Evolutionary conservation across 2,888 invertebrate genomes (phyloP).

Genomic region (Leptothorax acervorum): DNA sequence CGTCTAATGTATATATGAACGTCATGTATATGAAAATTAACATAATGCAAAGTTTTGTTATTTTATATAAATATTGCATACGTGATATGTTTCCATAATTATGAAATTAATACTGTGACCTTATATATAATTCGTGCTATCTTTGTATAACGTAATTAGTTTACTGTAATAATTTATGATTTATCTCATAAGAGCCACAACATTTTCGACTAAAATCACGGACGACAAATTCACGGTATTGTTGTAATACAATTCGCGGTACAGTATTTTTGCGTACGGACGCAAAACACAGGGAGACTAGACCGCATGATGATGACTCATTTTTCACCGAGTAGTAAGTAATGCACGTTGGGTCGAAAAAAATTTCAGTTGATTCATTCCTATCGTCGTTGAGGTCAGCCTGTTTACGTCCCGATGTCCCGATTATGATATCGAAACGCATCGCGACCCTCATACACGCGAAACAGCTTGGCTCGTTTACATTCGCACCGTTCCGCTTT

Average conservation of each 20-base stretch:
- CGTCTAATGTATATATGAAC: background rate
- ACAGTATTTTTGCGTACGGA: background rate
- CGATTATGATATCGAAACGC: slow-evolving; percentile 41
- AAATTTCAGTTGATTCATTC: slow-evolving; percentile 63
- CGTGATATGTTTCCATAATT: background rate
- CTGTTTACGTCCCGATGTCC: slow-evolving; percentile 30
- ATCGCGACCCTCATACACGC: slow-evolving; percentile 11
- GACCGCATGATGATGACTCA: slow-evolving; percentile 61
- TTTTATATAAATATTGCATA: background rate
- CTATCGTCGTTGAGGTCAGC: slow-evolving; percentile 22
- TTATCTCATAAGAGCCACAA: background rate
- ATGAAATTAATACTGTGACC: background rate
- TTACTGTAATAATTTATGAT: background rate
- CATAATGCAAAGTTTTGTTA: background rate
- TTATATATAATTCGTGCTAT: background rate
- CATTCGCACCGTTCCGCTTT: background rate
- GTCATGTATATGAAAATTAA: background rate
- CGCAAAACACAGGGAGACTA: background rate
- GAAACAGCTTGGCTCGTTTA: background rate
- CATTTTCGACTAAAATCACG: slow-evolving; percentile 9
- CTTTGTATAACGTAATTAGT: background rate
- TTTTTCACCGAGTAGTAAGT: slow-evolving; percentile 53
- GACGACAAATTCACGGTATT: slow-evolving; percentile 4
- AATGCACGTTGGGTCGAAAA: slow-evolving; percentile 28
- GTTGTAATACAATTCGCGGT: background rate